Evolutionary conservation across 2,888 invertebrate genomes (phyloP).

Genomic region (Balanococcus diminutus): DNA sequence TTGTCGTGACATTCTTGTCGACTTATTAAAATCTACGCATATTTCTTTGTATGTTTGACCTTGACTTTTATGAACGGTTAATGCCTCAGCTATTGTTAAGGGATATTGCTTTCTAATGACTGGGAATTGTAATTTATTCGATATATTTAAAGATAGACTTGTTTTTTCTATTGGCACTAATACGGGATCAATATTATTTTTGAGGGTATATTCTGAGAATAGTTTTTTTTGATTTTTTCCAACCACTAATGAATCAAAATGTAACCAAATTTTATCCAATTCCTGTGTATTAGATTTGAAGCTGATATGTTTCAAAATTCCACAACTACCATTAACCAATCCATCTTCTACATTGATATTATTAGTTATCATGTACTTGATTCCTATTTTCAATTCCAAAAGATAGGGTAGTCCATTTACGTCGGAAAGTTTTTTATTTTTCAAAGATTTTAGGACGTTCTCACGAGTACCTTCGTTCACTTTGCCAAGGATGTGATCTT

Average conservation of each 20-base stretch:
- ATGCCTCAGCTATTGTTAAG: background rate
- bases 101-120: background rate
- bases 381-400: conserved; percentile 54
- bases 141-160: background rate
- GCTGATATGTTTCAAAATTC: conserved; percentile 43
- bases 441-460: too few species aligned
- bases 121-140: background rate
- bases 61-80: background rate
- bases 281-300: background rate
- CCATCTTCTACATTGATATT: conserved; percentile 54
- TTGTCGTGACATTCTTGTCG: background rate
- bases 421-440: too few species aligned
- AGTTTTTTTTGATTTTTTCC: background rate
- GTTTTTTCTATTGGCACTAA: background rate
- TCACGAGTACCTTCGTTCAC: too few species aligned
- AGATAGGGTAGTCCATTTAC: conserved; percentile 26
- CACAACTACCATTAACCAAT: conserved; percentile 54
- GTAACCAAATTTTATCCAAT: background rate
- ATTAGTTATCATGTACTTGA: conserved; percentile 52
- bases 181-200: background rate
- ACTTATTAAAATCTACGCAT: background rate
- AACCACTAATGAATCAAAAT: background rate
- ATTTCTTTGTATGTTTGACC: background rate
- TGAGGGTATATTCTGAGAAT: background rate
- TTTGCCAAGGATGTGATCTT: too few species aligned